Conservation (phyloP, 1,140 invertebrate species). For the Drosophila sechellia region DNA sequence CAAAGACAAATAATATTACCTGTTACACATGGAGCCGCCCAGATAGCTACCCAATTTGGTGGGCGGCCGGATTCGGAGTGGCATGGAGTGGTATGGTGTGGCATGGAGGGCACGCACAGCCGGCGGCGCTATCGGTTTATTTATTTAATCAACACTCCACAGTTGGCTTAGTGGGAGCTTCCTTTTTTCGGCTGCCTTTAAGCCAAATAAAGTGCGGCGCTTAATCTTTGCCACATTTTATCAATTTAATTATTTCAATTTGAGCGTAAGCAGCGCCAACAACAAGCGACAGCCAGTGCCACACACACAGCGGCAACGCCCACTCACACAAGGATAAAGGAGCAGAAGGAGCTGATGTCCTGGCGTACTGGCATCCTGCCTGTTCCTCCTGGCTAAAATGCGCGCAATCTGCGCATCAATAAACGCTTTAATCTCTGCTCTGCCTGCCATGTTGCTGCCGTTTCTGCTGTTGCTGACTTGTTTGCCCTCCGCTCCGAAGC, state of each 20-base stretch:
- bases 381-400: conserved; percentile 80
- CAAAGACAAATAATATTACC: conserved; percentile 82
- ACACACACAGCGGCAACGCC: conserved; percentile 18
- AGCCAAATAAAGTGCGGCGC: conserved; percentile 81
- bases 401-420: conserved; percentile 83
- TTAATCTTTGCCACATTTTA: conserved; percentile 83
- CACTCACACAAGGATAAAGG: conserved; percentile 6
- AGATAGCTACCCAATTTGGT: conserved; percentile 1
- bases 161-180: conserved; percentile 71
- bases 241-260: conserved; percentile 84
- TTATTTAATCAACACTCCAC: conserved; percentile 83
- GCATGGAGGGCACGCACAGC: conserved; percentile 17
- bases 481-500: conserved; percentile 24
- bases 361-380: conserved; percentile 32
- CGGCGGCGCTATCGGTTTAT: conserved; percentile 70
- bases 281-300: conserved; percentile 53
- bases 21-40: conserved; percentile 51
- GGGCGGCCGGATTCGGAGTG: neutral
- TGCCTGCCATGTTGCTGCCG: conserved; percentile 58
- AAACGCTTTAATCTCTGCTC: conserved; percentile 82
- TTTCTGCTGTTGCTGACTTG: conserved; percentile 68
- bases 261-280: conserved; percentile 76
- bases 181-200: conserved; percentile 70
- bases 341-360: no score
- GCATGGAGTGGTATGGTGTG: neutral